These are phyloP conservation scores for Dugesia japonica DNA, from an alignment of 2,888 invertebrate genomes.

Conservation along the genomic window DNA sequence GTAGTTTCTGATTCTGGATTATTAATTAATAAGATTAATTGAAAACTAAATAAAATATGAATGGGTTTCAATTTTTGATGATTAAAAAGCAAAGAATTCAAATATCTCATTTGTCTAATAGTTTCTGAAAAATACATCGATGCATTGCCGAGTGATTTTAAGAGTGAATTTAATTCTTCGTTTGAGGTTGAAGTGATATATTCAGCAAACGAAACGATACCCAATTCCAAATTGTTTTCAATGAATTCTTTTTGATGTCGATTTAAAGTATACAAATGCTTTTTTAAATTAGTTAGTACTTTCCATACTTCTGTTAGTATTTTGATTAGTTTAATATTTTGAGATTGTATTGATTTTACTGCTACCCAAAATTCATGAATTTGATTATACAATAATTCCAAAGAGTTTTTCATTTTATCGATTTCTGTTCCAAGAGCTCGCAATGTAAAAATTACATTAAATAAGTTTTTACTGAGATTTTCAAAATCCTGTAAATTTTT, in stretches of 20 bases:
- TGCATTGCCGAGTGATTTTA: neutral
- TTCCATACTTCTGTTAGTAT: neutral
- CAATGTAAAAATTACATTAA: neutral
- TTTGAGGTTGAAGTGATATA: neutral
- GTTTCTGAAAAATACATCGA: neutral
- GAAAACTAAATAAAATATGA: neutral
- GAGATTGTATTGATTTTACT: neutral
- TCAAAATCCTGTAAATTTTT: neutral
- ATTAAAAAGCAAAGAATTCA: neutral
- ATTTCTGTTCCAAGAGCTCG: neutral
- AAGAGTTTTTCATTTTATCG: neutral
- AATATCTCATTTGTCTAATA: neutral
- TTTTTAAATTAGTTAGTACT: neutral
- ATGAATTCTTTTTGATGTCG: constrained; percentile 5
- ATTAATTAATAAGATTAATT: neutral
- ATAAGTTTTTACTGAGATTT: neutral
- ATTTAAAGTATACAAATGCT: neutral
- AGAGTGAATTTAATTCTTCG: neutral
- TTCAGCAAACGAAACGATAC: neutral
- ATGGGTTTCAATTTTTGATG: neutral
- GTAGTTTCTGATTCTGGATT: neutral
- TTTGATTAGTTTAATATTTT: neutral
- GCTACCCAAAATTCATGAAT: neutral
- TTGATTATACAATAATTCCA: neutral
- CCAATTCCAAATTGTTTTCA: neutral